Percentiles rank a stretch among this genome's conserved stretches.
These are phyloP conservation scores for Morinoia aosen DNA, from an alignment of 2,888 invertebrate species.

Conservation along the genomic window DNA sequence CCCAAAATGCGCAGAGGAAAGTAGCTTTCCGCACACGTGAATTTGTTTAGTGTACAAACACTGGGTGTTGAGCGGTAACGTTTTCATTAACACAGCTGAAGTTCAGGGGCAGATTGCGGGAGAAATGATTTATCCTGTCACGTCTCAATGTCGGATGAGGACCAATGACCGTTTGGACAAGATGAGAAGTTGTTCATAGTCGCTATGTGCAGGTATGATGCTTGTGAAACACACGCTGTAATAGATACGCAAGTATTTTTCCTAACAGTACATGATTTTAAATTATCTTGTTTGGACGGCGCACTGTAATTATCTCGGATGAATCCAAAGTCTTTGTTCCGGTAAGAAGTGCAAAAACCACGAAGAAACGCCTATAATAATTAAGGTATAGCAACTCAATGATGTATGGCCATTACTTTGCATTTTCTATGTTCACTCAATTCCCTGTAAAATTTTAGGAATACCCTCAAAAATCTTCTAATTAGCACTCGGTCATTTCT, in stretches of 20 bases:
- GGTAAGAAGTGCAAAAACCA: not conserved
- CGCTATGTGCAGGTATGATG: not conserved
- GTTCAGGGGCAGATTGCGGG: not conserved
- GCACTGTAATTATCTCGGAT: not conserved
- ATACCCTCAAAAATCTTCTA: too few species aligned
- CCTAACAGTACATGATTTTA: not conserved
- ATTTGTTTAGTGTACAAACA: not conserved
- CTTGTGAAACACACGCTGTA: not conserved
- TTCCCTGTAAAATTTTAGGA: too few species aligned
- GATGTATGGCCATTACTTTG: not conserved
- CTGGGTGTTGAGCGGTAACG: not conserved
- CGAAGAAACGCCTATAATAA: not conserved
- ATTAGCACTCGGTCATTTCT: too few species aligned
- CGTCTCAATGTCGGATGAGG: not conserved
- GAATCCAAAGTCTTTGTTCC: not conserved
- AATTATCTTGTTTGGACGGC: not conserved
- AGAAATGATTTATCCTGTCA: not conserved
- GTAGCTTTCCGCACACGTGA: not conserved
- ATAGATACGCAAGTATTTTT: not conserved
- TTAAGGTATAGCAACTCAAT: not conserved
- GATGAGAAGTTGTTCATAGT: not conserved
- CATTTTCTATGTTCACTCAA: too few species aligned
- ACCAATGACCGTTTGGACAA: not conserved
- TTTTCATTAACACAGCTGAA: not conserved
- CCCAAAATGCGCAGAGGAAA: not conserved